Evolutionary conservation across 2,113 vertebrate genomes (phyloP), one percentile per base, ranked within the genome.

Genomic region (Calidris pygmaea): DNA sequence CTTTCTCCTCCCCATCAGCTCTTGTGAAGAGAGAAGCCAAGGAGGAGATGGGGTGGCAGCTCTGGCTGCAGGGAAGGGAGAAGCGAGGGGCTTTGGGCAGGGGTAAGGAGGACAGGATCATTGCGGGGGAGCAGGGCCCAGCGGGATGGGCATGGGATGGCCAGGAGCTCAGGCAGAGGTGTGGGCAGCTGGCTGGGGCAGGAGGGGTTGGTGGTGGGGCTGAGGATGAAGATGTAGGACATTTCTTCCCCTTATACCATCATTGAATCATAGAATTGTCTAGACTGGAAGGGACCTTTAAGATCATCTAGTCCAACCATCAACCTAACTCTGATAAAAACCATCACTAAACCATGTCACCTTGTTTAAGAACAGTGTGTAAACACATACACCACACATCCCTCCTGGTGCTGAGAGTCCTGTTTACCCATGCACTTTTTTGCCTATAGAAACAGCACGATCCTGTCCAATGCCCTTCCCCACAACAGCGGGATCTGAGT

Each of bases 331-430:
- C 45, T 47, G 47, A 22, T 48, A 48, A 11, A 22, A 48, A 11
- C 5, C 5, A 48, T 48, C 47, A 48, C 47, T 48, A 48, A 48
- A 22, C 47, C 21, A 48, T 22, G 47, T 48, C 47, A 22, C 12
- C 4, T 34, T 5, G 26, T 34, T 59, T 27, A 29, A 68, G 21
- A 39, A 4, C 32, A 19, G 9, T 2, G 35, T 2, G 11, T 67
- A 13, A 70, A 23, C 0, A 0, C 0, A 0, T 16, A 14, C 6
- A 9, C 26, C 43, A 4, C 34, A 18, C 15, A 4, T 48, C 30
- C 39, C 2, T 2, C 1, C 43, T 20, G 7, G 23, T 1, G 5
- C 35, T 66, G 21, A 48, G 27, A 48, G 5, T 59, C 24, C 47
- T 50, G 37, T 35, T 45, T 58, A n/a, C 71, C 16, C 10, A 2